Evolutionary conservation across 2,113 vertebrate genomes (phyloP), one percentile per base, ranked within the genome.

Genomic region (Scatophagus argus): DNA sequence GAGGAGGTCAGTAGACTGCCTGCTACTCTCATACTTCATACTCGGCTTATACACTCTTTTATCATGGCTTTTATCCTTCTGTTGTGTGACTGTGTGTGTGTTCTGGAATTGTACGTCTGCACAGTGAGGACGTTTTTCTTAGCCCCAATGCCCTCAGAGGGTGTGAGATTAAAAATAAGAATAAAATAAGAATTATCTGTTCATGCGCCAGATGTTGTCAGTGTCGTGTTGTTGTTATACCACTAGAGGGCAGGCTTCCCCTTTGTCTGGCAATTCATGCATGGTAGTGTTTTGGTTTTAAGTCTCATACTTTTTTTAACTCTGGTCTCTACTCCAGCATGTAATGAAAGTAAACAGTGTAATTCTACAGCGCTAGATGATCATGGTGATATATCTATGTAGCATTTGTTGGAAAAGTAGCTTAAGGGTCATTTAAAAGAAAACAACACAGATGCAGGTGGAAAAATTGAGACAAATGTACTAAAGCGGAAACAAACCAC

Each of bases 1-100:
- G 96, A 97, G 83, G 97, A 97, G 96, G 98, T 99, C 89, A 89
- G 97, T 86, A 47, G 51, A 36, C 56, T 21, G 63, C 36, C n/a
- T 71, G 32, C 67, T 70, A 39, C 63, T 60, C 36, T 82, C 10
- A 59, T 1, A 10, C 44, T 61, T 43, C 12, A 32, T 34, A 21
- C 1, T n/a, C n/a, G n/a, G n/a, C n/a, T n/a, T n/a, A n/a, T n/a
- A n/a, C n/a, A n/a, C n/a, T n/a, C n/a, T n/a, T n/a, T n/a, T 34
- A 9, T 9, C 11, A 13, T 34, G 3, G 3, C 43, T 31, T 12
- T 1, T 44, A 0, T 29, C 19, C 19, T 1, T 58, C 14, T 58
- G 52, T 12, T 51, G 19, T 41, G 25, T 25, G 4, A 19, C 2
- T 46, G 21, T 54, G 23, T 29, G 51, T 13, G 39, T 31, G 5